Percentiles rank a stretch among this genome's conserved stretches.
phyloP scores from a whole-genome alignment of 1,140 invertebrate species.

The Papilio machaon region DNA sequence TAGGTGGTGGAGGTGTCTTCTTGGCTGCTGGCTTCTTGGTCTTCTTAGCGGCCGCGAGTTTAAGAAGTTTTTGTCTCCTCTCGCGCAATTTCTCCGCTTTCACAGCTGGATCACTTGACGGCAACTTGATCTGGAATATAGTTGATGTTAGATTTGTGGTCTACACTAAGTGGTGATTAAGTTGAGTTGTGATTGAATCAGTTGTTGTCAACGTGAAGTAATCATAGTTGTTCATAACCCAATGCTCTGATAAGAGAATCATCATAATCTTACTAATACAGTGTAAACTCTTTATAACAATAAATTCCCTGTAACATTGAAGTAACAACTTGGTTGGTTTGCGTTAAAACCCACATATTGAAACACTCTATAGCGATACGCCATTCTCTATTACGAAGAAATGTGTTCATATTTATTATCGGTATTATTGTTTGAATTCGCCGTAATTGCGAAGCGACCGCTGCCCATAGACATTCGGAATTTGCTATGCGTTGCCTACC shows the following conservation, averaged over 20 bases:
- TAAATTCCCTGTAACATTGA: too few relatives aligned
- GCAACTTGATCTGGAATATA: slow-evolving; percentile 81
- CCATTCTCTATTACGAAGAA: too few relatives aligned
- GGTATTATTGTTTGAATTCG: too few relatives aligned
- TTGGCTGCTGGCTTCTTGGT: slow-evolving; percentile 74
- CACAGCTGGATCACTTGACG: slow-evolving; percentile 77
- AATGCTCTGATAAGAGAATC: slow-evolving; percentile 81
- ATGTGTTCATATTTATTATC: too few relatives aligned
- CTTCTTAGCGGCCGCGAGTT: slow-evolving; percentile 82
- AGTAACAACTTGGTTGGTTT: too few relatives aligned
- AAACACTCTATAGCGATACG: too few relatives aligned
- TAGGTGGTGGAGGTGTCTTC: slow-evolving; percentile 69
- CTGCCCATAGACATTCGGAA: too few relatives aligned
- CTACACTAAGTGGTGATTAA: background rate
- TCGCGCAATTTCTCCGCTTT: slow-evolving; percentile 80
- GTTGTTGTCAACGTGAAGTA: slow-evolving; percentile 78
- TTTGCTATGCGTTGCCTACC: too few relatives aligned
- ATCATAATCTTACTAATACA: slow-evolving; percentile 63
- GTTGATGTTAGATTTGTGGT: background rate
- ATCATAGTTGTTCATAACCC: slow-evolving; percentile 82
- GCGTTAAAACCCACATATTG: too few relatives aligned
- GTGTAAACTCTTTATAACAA: too few relatives aligned
- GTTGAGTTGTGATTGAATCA: slow-evolving; percentile 41
- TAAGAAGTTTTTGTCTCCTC: slow-evolving; percentile 80
- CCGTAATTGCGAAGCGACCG: too few relatives aligned